These are phyloP conservation scores for Rosalia funebris DNA, from an alignment of 2,888 invertebrate genomes.

Conservation along the genomic window DNA sequence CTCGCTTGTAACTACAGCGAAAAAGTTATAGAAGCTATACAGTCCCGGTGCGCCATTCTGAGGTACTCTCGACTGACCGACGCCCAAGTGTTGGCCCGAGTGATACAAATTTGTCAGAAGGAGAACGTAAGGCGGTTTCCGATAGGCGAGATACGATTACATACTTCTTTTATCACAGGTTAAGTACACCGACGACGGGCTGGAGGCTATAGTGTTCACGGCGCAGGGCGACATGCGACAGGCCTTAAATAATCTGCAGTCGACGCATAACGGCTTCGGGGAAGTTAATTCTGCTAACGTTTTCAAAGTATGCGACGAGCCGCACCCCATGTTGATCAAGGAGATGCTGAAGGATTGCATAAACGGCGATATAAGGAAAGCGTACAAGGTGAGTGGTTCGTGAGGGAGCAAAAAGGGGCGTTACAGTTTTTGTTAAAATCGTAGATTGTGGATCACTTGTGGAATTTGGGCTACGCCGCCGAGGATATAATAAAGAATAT, in stretches of 20 bases:
- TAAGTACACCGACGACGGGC: conserved; percentile 88
- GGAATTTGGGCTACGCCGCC: conserved; percentile 94
- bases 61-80: conserved; percentile 91
- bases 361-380: conserved; percentile 83
- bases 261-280: conserved; percentile 91
- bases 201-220: conserved; percentile 96
- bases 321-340: conserved; percentile 93
- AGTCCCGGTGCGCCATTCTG: conserved; percentile 97
- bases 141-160: no score
- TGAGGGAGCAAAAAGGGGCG: background rate
- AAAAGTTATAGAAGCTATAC: conserved; percentile 98
- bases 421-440: background rate
- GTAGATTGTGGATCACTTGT: conserved; percentile 85
- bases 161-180: conserved; percentile 66
- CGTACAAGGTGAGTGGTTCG: conserved; percentile 72
- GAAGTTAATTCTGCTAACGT: conserved; percentile 94
- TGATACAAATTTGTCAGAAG: conserved; percentile 78
- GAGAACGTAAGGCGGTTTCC: conserved; percentile 80
- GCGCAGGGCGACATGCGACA: conserved; percentile 99
- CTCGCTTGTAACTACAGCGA: conserved; percentile 98
- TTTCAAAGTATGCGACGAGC: conserved; percentile 99
- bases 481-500: conserved; percentile 97
- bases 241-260: conserved; percentile 96
- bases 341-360: conserved; percentile 89
- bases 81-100: conserved; percentile 86